Percentiles rank a stretch among this genome's conserved stretches.
phyloP scores from a whole-genome alignment of 2,113 vertebrate genomes.

The Panthera leo region DNA sequence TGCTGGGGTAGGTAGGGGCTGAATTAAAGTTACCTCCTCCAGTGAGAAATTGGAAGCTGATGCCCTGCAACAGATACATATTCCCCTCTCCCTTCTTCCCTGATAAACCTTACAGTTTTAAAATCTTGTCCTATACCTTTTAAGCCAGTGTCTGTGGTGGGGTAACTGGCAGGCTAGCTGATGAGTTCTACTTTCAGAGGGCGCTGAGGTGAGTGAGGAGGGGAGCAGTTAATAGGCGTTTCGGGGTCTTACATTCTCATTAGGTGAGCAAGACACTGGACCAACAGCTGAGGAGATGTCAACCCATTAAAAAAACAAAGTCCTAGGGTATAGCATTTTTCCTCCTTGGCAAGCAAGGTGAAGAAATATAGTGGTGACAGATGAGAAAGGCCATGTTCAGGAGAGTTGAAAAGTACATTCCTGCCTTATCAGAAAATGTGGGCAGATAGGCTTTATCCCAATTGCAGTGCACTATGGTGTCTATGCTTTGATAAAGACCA shows the following conservation, averaged over 20 bases:
- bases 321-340: neutral
- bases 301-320: neutral
- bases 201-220: neutral
- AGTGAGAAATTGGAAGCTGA: neutral
- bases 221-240: neutral
- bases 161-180: neutral
- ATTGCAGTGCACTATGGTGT: neutral
- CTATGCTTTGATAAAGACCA: neutral
- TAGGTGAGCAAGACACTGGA: neutral
- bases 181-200: neutral
- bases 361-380: conserved; percentile 16
- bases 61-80: neutral
- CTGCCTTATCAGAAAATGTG: conserved; percentile 35
- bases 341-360: neutral
- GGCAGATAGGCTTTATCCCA: neutral
- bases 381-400: conserved; percentile 43
- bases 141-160: neutral
- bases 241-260: neutral
- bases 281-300: neutral
- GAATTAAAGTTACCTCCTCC: neutral
- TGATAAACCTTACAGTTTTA: neutral
- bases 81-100: neutral
- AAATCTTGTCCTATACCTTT: neutral
- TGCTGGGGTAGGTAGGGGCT: neutral
- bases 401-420: conserved; percentile 51